A percentile compares a stretch with the other conserved stretches of the same genome.
Evolutionary conservation across 2,113 vertebrate genomes (phyloP).

Genomic region (Pygathrix nemaeus): DNA sequence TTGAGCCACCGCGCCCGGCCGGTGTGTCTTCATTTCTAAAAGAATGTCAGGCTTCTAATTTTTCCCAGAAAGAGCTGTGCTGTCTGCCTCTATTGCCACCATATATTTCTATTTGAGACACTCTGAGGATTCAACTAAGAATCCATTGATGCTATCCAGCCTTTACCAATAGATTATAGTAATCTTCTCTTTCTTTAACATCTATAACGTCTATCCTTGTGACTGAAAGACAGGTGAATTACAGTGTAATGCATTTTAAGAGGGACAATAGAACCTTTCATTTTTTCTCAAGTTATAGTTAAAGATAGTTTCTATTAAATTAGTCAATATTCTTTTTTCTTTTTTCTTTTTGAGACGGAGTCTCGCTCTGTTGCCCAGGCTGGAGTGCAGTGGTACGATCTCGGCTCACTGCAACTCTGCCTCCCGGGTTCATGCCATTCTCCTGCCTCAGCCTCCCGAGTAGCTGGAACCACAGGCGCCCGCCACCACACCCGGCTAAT

Average conservation of each 20-base stretch:
- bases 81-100: no score
- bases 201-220: neutral
- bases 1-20: no score
- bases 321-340: constrained; percentile 12
- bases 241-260: constrained; percentile 6
- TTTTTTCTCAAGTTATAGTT: constrained; percentile 5
- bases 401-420: no score
- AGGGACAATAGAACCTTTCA: neutral
- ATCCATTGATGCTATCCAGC: neutral
- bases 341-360: neutral
- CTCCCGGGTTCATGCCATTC: no score
- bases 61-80: no score
- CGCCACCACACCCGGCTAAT: no score
- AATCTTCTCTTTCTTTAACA: neutral
- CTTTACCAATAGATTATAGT: neutral
- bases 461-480: no score
- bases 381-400: no score
- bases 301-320: constrained; percentile 17
- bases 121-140: neutral
- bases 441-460: no score
- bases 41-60: neutral
- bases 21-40: neutral
- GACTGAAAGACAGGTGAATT: neutral
- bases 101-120: neutral
- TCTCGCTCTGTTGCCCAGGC: no score